Conservation (phyloP, 64 coral and sea anemone species). For the Anthopleura sola region DNA sequence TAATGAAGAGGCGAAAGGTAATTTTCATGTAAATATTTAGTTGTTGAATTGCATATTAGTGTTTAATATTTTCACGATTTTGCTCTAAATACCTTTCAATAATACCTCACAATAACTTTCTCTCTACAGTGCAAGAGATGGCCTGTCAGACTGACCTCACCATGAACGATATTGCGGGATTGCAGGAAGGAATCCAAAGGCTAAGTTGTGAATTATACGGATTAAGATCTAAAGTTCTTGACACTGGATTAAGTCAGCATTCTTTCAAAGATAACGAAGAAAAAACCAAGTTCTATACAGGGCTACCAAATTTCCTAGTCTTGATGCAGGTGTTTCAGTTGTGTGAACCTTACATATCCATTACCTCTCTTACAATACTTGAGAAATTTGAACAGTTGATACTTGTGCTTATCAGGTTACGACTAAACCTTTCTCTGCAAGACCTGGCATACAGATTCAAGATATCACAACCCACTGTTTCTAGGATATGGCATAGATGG, state of each 20-base stretch:
- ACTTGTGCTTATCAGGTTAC: slow-evolving; percentile 4
- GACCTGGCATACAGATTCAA: slow-evolving; percentile 30
- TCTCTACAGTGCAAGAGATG: too few relatives aligned
- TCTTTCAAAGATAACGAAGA: slow-evolving; percentile 19
- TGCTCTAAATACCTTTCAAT: not conserved
- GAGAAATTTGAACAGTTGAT: slow-evolving; percentile 14
- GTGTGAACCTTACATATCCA: slow-evolving; percentile 2
- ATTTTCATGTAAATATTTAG: too few relatives aligned
- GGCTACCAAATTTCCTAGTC: not conserved
- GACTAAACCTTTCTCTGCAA: slow-evolving; percentile 16
- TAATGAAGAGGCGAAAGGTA: too few relatives aligned
- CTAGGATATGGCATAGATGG: slow-evolving; percentile 19
- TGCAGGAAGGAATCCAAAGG: slow-evolving; percentile 7
- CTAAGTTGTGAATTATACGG: not conserved
- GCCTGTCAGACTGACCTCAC: slow-evolving; percentile 11
- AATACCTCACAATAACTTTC: too few relatives aligned
- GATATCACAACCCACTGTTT: not conserved
- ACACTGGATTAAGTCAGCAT: not conserved
- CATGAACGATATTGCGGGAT: not conserved
- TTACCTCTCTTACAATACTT: not conserved
- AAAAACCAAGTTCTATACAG: slow-evolving; percentile 37
- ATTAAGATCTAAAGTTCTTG: not conserved
- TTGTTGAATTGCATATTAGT: not conserved
- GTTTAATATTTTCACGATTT: not conserved
- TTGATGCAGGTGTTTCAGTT: slow-evolving; percentile 4